phyloP scores from a whole-genome alignment of 2,888 invertebrate species.

The Caenorhabditis doughertyi region DNA sequence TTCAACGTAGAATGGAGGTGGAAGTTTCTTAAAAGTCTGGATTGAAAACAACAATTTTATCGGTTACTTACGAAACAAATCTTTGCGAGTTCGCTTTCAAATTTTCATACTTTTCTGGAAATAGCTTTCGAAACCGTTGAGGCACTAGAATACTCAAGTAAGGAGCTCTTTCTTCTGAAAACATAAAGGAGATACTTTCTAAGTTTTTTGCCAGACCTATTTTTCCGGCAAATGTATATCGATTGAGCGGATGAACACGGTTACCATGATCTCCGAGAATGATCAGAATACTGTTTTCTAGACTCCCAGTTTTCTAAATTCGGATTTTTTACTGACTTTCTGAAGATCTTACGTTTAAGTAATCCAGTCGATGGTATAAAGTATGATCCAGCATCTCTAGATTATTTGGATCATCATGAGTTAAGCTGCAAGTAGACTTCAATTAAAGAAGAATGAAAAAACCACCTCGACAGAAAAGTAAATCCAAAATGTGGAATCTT shows the following conservation, averaged over 20 bases:
- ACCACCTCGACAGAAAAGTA: slow-evolving; percentile 67
- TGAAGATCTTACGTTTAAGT: slow-evolving; percentile 43
- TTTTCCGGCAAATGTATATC: slow-evolving; percentile 66
- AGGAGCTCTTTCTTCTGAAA: slow-evolving; percentile 71
- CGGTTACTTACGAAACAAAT: slow-evolving; percentile 63
- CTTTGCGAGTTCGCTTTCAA: slow-evolving; percentile 58
- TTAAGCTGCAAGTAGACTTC: slow-evolving; percentile 63
- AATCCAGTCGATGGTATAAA: slow-evolving; percentile 52
- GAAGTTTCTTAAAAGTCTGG: slow-evolving; percentile 70
- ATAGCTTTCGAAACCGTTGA: slow-evolving; percentile 40
- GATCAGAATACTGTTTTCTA: slow-evolving; percentile 70
- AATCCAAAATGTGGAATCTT: slow-evolving; percentile 61
- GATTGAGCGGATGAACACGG: slow-evolving; percentile 63
- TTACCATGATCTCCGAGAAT: slow-evolving; percentile 74
- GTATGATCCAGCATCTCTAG: slow-evolving; percentile 60
- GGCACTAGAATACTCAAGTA: slow-evolving; percentile 64
- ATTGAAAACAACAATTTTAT: background rate
- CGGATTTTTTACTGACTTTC: background rate
- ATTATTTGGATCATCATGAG: slow-evolving; percentile 69
- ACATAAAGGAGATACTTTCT: too few species aligned
- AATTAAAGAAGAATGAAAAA: too few species aligned
- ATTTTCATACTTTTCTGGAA: slow-evolving; percentile 46
- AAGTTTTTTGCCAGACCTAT: too few species aligned
- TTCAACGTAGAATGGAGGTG: slow-evolving; percentile 69
- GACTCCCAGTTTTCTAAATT: slow-evolving; percentile 46